These are phyloP conservation scores for Sinella curviseta DNA, from an alignment of 1,140 invertebrate species.

Conservation along the genomic window DNA sequence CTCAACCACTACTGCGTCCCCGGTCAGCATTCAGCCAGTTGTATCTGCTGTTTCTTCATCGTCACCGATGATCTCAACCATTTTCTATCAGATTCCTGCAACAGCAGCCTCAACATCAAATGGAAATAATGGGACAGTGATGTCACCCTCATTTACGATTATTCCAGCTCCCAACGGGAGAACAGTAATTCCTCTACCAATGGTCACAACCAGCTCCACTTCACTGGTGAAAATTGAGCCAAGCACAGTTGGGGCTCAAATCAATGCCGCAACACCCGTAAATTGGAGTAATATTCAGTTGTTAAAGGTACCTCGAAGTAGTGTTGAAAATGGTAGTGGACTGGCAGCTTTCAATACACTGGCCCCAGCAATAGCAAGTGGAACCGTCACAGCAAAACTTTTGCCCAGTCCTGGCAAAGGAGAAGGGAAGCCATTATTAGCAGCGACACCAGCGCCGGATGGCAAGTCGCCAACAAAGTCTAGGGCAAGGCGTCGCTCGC, in stretches of 20 bases:
- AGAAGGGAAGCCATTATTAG: neutral
- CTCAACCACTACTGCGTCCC: neutral
- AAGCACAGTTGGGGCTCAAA: neutral
- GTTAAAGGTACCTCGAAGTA: neutral
- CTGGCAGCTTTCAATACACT: neutral
- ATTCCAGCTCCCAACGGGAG: neutral
- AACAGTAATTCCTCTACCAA: constrained; percentile 11
- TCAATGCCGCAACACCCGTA: neutral
- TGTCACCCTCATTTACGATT: constrained; percentile 5
- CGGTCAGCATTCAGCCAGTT: constrained; percentile 6
- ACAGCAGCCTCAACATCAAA: neutral
- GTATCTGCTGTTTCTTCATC: constrained; percentile 6
- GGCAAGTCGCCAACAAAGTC: constrained; percentile 25
- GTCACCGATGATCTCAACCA: constrained; percentile 24
- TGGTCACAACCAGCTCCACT: neutral
- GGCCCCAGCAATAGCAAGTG: neutral
- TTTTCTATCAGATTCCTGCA: constrained; percentile 18
- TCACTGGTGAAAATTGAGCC: constrained; percentile 2
- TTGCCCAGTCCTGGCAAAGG: constrained; percentile 5
- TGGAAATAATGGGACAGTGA: neutral
- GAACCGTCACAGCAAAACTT: neutral
- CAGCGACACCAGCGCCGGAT: neutral
- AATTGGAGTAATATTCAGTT: constrained; percentile 14
- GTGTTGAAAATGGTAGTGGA: neutral
- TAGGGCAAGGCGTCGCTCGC: constrained; percentile 6